phyloP scores from a whole-genome alignment of 2,113 vertebrate genomes.

The Campylomormyrus numenius region DNA sequence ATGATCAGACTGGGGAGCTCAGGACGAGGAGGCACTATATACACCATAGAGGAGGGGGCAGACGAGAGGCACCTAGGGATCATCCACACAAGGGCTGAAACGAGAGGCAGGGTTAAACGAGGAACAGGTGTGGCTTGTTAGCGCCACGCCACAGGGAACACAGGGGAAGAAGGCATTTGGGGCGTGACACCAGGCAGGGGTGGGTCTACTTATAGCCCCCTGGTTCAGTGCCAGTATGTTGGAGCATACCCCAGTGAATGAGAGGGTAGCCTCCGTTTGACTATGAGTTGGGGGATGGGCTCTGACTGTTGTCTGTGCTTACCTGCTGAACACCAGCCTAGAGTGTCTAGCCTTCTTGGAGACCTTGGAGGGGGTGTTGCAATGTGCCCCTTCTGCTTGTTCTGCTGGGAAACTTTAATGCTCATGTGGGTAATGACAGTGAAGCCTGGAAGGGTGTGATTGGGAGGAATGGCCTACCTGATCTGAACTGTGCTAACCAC shows the following conservation, averaged over 20 bases:
- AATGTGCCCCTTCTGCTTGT: background rate
- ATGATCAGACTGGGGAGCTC: no score
- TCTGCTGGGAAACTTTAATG: background rate
- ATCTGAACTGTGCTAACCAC: background rate
- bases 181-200: background rate
- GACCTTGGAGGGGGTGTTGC: background rate
- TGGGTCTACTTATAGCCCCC: background rate
- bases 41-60: no score
- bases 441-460: background rate
- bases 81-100: no score
- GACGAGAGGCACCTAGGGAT: no score
- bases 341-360: background rate
- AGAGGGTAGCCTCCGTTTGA: background rate
- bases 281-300: background rate
- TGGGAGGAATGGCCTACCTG: background rate
- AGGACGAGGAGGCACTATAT: no score
- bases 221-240: background rate
- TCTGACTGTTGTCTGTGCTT: background rate
- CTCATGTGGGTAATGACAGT: background rate
- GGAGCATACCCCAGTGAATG: background rate
- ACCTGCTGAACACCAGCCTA: background rate
- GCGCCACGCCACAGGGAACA: no score
- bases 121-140: no score
- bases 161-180: no score
- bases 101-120: no score